phyloP scores from a whole-genome alignment of 2,113 vertebrate genomes.

The Rhinopithecus roxellana region DNA sequence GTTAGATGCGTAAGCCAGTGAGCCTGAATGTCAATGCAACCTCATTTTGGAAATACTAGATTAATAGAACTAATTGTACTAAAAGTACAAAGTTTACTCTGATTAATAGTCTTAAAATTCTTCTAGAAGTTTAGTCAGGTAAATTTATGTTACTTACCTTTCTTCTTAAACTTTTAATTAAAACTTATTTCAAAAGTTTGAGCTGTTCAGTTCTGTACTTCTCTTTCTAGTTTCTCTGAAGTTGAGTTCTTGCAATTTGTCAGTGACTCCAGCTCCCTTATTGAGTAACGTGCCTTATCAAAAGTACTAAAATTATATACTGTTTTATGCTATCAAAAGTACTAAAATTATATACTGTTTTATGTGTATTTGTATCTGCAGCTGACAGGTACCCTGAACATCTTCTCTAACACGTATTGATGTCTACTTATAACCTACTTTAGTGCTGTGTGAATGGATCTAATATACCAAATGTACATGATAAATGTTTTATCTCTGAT shows the following conservation, averaged over 20 bases:
- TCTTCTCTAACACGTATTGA: conserved; percentile 59
- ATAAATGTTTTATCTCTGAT: conserved; percentile 82
- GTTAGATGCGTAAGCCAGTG: conserved; percentile 70
- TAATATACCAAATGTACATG: conserved; percentile 70
- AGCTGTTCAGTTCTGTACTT: conserved; percentile 26
- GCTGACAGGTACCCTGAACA: conserved; percentile 44
- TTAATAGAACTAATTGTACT: conserved; percentile 83
- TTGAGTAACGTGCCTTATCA: conserved; percentile 58
- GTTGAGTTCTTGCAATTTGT: conserved; percentile 47
- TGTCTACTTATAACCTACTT: conserved; percentile 70
- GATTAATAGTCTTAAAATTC: conserved; percentile 73
- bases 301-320: conserved; percentile 26
- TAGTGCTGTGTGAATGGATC: conserved; percentile 49
- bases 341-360: not conserved
- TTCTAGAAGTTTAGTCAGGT: conserved; percentile 57
- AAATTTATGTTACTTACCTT: conserved; percentile 60
- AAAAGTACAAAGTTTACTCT: conserved; percentile 65
- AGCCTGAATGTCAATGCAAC: conserved; percentile 75
- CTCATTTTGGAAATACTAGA: conserved; percentile 81
- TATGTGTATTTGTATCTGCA: not conserved
- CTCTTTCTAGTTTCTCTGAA: conserved; percentile 47
- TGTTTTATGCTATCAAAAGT: conserved; percentile 31
- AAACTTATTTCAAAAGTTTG: conserved; percentile 42
- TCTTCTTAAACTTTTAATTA: conserved; percentile 65
- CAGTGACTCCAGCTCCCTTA: conserved; percentile 53